Evolutionary conservation across 2,113 vertebrate species (phyloP).

Genomic region (Anolis carolinensis): DNA sequence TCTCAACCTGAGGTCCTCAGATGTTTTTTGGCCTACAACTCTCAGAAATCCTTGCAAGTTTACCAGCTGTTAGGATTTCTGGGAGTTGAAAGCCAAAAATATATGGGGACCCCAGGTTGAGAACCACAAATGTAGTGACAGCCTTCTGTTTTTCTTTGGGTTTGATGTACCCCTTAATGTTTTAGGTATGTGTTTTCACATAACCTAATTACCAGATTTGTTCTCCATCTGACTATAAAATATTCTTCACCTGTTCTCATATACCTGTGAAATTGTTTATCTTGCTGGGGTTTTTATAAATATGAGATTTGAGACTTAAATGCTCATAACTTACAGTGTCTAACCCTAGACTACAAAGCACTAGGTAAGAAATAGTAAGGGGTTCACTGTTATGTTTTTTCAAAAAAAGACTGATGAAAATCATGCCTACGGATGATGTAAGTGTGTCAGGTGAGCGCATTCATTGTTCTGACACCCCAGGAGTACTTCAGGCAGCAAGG

Average conservation of each 20-base stretch:
- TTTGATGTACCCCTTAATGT: not conserved
- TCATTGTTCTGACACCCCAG: conserved; percentile 2
- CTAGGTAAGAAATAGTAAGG: not conserved
- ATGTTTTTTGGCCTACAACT: too few species aligned
- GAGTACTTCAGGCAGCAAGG: not conserved
- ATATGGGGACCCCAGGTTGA: too few species aligned
- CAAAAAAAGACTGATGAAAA: not conserved
- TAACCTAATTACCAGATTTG: not conserved
- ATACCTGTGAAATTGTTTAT: not conserved
- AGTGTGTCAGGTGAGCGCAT: not conserved
- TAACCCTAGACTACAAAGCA: not conserved
- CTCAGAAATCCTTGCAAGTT: too few species aligned
- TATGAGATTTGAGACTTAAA: not conserved
- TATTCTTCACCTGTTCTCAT: not conserved
- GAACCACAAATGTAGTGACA: too few species aligned
- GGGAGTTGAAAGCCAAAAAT: too few species aligned
- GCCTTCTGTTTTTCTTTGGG: not conserved
- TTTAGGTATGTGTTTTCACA: not conserved
- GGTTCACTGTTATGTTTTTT: not conserved
- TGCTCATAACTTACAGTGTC: not conserved
- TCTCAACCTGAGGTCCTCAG: too few species aligned
- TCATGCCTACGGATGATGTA: not conserved
- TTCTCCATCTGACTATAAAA: not conserved
- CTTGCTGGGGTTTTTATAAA: not conserved
- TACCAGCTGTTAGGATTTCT: too few species aligned